Base-by-base conservation (phyloP, 2,888 invertebrate genomes). In the Ormyrus labotus region DNA sequence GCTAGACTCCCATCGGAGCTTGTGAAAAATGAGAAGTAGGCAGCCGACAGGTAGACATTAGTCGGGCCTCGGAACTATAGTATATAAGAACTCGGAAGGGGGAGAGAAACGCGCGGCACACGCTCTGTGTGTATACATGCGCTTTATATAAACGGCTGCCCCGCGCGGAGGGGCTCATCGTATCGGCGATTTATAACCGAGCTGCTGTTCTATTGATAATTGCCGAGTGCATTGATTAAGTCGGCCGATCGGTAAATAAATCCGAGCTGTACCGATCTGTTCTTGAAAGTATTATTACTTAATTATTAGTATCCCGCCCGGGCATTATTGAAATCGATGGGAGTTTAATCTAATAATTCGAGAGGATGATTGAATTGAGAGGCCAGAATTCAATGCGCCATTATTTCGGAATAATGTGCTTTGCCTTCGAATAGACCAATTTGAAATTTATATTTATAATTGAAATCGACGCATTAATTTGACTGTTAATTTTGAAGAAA, bases 21-120 rank as follows among this genome's bases (percentile, higher is more conserved):
- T 47, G 67, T 79, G 72, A 79, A 78, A 79, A 81, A 81, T 76
- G 79, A 77, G 55, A 65, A 79, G 58, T 58, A 80, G 58, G 11
- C 53, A 64, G 60, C 68, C 53, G 76, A 79, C 79, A 82, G 79
- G 74, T 76, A 45, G 58, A 63, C 64, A 82, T 78, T 82, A 82
- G 57, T 11, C 50, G 19, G 34, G 60, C n/a, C 48, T 70, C 73
- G 63, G 63, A 6, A 71, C 55, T 67, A 0, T 45, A n/a, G 13
- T 61, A 7, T 11, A 61, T 4, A 1, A n/a, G 11, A 6, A 34
- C 13, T 50, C 11, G 19, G 60, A 13, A 51, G 19, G 34, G 34
- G 34, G 34, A 34, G 34, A 34, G 34, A 34, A 34, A 34, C 34
- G 34, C 3, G 34, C 34, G 2, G 34, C 34, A 3, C 34, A 34